Percentiles rank a stretch among this genome's conserved stretches.
Conservation (phyloP, 37 sponge, comb jelly and placozoan species). For the Spongilla lacustris region DNA sequence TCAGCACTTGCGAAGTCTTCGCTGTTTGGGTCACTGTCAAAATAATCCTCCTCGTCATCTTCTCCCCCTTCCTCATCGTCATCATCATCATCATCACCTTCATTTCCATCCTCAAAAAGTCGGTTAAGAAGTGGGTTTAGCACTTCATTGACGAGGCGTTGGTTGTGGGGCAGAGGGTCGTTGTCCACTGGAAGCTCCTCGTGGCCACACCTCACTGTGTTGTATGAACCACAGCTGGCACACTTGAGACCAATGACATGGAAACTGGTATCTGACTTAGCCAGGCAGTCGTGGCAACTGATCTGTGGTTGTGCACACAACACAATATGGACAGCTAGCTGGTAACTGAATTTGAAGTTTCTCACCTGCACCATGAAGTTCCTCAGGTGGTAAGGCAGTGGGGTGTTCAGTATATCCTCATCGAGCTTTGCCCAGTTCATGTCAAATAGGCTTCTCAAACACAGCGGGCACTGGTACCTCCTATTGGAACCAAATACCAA, state of each 20-base stretch:
- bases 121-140: too few relatives aligned
- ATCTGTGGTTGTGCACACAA: slow-evolving; percentile 48
- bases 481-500: background rate
- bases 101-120: background rate
- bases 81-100: background rate
- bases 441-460: slow-evolving; percentile 65
- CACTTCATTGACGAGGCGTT: too few relatives aligned
- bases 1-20: slow-evolving; percentile 9
- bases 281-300: slow-evolving; percentile 64
- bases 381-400: slow-evolving; percentile 62
- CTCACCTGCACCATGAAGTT: slow-evolving; percentile 67
- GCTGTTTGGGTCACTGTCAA: background rate
- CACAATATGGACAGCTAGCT: background rate
- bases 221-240: slow-evolving; percentile 67
- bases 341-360: background rate
- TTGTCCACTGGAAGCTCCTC: slow-evolving; percentile 61
- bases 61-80: background rate
- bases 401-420: slow-evolving; percentile 52
- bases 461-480: slow-evolving; percentile 78
- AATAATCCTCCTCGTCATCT: background rate
- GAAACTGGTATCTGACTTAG: slow-evolving; percentile 33
- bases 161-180: background rate
- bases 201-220: slow-evolving; percentile 74
- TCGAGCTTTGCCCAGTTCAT: slow-evolving; percentile 73
- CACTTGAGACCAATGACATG: slow-evolving; percentile 84